These are phyloP conservation scores for Drosophila orena DNA, from an alignment of 1,140 invertebrate genomes.

Conservation along the genomic window DNA sequence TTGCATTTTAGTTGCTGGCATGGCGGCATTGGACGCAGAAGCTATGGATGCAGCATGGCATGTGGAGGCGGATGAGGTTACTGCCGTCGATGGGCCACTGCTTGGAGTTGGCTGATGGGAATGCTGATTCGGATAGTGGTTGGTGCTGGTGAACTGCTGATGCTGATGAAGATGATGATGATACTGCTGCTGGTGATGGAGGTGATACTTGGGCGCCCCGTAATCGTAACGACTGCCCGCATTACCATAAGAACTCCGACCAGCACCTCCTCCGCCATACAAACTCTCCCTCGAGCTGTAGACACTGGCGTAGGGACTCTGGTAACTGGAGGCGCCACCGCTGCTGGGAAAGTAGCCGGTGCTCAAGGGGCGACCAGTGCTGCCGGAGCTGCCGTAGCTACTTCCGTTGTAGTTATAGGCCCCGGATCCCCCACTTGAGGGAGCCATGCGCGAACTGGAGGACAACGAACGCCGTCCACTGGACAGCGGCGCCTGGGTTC, in stretches of 20 bases:
- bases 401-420: conserved; percentile 71
- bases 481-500: conserved; percentile 72
- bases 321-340: conserved; percentile 57
- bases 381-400: conserved; percentile 54
- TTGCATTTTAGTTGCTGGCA: conserved; percentile 41
- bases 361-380: conserved; percentile 67
- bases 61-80: conserved; percentile 51
- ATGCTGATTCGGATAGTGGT: conserved; percentile 50
- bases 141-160: conserved; percentile 42
- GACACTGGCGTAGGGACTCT: conserved; percentile 78
- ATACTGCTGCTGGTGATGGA: conserved; percentile 3
- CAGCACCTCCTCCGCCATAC: conserved; percentile 56
- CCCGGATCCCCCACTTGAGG: conserved; percentile 31
- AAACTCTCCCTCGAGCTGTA: conserved; percentile 80
- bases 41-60: conserved; percentile 41
- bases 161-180: conserved; percentile 17
- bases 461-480: conserved; percentile 78
- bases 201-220: conserved; percentile 51
- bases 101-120: conserved; percentile 24
- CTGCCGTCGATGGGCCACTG: conserved; percentile 11
- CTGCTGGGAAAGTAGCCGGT: conserved; percentile 69
- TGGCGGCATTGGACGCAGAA: conserved; percentile 24
- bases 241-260: conserved; percentile 51
- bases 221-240: conserved; percentile 65
- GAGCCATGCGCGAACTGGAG: conserved; percentile 65